Evolutionary conservation across 2,797 vertebrate species (phyloP), one percentile per base, ranked within the genome.

Genomic region (Premnoplex brunnescens): DNA sequence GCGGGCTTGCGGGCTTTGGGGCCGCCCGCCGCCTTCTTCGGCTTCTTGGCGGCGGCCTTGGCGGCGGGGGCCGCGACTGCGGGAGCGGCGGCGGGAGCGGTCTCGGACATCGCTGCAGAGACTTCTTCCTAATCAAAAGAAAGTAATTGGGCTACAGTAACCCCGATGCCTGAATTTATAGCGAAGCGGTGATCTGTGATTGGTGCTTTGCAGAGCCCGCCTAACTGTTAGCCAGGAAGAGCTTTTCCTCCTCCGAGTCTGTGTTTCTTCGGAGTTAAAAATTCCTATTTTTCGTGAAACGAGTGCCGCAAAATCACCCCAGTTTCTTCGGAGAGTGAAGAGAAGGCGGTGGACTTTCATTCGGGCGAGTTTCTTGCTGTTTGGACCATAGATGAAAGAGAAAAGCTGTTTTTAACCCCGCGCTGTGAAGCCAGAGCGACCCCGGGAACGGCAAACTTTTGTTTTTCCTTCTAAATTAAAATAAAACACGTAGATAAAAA

Each of bases 91-190:
- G 86, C 95, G 54, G 96, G 96, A 93, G 94, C 95, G 39, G 94
- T 94, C 95, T 96, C 96, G 74, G 96, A 96, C 95, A 96, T 96
- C 87, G 91, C 93, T 64, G 93, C 82, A 74, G 79, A 95, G 89
- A 89, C 89, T 96, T 91, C 94, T 96, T 95, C 91, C 95, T 95
- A 96, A 96, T 95, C 91, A 97, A 97, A 97, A 97, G 95, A 88
- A 95, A 97, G 94, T 97, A 96, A 96, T 96, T 96, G 96, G 94
- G 93, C 95, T 96, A 96, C 95, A 95, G 94, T 95, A 97, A 95
- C 94, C 91, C 94, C 93, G 96, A 96, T 96, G 95, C 82, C 95
- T 96, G 94, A 94, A 96, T 96, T 97, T 97, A 97, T 97, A 97
- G 96, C 82, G 94, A 81, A 95, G 95, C 88, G 95, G 85, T 95